Evolutionary conservation across 2,113 vertebrate genomes (phyloP), one percentile per base, ranked within the genome.

Genomic region (Nerophis ophidion): DNA sequence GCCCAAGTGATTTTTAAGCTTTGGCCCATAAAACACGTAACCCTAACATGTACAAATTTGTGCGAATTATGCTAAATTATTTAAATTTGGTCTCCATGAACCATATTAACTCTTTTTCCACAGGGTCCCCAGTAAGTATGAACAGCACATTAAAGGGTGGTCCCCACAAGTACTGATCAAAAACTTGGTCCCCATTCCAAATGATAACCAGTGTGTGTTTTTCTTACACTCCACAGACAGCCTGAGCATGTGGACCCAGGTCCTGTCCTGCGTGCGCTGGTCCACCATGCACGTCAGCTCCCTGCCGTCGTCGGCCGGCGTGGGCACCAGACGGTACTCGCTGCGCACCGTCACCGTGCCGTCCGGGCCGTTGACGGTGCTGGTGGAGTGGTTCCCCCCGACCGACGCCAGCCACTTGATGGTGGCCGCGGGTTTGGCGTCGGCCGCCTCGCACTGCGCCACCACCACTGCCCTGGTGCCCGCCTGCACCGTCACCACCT

Each of bases 261-360:
- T 75, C 45, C 45, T 70, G 6, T 63, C 74, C 77, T 88, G 88
- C 0, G 85, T 84, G 57, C 59, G 76, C 79, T 90, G 89, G n/a
- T 71, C 79, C 0, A 91, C 79, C 61, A 84, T 48, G 67, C 90
- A 91, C 53, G 67, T 85, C 56, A 91, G 61, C 51, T 88, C 84
- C 16, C 55, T 60, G 61, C 79, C 84, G 48, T 91, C 68, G 42
- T 90, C 87, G 0, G 61, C 54, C 0, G 83, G 33, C 2, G 81
- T 80, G 34, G 90, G 89, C n/a, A 84, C 76, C 70, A 90, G 74
- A 7, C 79, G 72, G 58, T 86, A 91, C 66, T 89, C 88, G 72
- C 93, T 94, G 75, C 76, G 84, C 5, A 94, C 81, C 0, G 93
- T 93, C 70, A 91, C 81, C 0, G 92, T 94, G 56, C 92, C 91